Evolutionary conservation across 64 coral and sea anemone genomes (phyloP).

Genomic region (Montipora cactus): DNA sequence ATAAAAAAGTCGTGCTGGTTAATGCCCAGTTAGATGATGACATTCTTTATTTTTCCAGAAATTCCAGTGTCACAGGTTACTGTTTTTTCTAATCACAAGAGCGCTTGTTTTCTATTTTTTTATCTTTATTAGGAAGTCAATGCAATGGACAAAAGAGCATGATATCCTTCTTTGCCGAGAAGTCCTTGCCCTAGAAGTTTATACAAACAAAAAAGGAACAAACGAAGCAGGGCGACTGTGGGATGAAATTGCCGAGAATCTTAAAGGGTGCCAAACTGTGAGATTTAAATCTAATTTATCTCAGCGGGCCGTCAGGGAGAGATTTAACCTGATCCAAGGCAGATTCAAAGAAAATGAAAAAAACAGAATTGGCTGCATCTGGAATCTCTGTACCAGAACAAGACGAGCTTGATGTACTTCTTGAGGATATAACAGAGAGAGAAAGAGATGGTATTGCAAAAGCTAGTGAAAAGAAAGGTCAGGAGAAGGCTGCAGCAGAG

Average conservation of each 20-base stretch:
- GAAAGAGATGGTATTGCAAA: neutral
- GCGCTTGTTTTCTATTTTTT: neutral
- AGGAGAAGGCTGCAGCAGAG: neutral
- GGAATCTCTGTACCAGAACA: neutral
- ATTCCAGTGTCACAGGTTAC: neutral
- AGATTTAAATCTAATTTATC: constrained; percentile 15
- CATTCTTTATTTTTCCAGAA: constrained; percentile 7
- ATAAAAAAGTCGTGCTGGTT: neutral
- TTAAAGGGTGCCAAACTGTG: neutral
- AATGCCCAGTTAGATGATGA: neutral
- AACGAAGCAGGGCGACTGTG: neutral
- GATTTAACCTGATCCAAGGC: constrained; percentile 27
- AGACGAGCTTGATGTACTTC: neutral
- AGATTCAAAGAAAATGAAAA: constrained; percentile 9
- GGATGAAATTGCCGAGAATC: neutral
- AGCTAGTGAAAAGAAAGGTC: constrained; percentile 24
- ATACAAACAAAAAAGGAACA: neutral
- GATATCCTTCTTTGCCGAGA: neutral
- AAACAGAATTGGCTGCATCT: neutral
- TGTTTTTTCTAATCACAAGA: neutral
- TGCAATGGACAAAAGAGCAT: neutral
- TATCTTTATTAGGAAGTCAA: neutral
- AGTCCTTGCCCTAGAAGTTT: neutral
- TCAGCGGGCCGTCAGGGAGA: constrained; percentile 5
- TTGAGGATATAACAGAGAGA: neutral